These are phyloP conservation scores for Danio choprae DNA, from an alignment of 2,797 vertebrate species.

Conservation along the genomic window DNA sequence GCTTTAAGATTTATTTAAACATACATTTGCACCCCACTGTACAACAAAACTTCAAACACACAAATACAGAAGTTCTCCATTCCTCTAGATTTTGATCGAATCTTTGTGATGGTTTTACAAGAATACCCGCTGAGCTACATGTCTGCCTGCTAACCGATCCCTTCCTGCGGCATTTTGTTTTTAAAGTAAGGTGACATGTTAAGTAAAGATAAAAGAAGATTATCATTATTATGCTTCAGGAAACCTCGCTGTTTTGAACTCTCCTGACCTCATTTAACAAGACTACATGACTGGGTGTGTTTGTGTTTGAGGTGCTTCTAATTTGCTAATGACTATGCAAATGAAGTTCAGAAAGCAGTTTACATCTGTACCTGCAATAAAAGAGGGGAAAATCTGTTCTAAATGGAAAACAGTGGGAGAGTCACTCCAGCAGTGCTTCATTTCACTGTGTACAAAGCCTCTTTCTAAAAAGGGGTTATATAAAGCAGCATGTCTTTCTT, in stretches of 20 bases:
- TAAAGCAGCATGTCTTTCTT: neutral
- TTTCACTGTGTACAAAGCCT: conserved; percentile 3
- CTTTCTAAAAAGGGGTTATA: neutral
- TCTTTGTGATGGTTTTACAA: conserved; percentile 1
- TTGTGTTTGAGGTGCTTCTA: neutral
- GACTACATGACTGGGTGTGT: conserved; percentile 3
- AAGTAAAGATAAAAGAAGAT: conserved; percentile 9
- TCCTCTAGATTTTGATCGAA: neutral
- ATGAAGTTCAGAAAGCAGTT: neutral
- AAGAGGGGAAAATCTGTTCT: conserved; percentile 12
- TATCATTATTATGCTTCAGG: conserved; percentile 8
- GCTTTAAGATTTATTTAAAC: too few species aligned
- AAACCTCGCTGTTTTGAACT: neutral
- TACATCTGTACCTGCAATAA: neutral
- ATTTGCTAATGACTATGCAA: conserved; percentile 41
- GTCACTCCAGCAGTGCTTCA: conserved; percentile 9
- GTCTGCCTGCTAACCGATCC: neutral
- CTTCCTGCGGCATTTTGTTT: neutral
- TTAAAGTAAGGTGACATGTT: neutral
- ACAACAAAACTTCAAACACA: neutral
- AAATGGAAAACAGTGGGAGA: neutral
- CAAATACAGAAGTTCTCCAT: neutral
- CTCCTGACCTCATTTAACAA: conserved; percentile 17
- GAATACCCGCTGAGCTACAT: neutral
- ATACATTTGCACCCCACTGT: neutral